A percentile compares a stretch with the other conserved stretches of the same genome.
These are phyloP conservation scores for Chascanopsetta lugubris DNA, from an alignment of 2,113 vertebrate species.

Conservation along the genomic window DNA sequence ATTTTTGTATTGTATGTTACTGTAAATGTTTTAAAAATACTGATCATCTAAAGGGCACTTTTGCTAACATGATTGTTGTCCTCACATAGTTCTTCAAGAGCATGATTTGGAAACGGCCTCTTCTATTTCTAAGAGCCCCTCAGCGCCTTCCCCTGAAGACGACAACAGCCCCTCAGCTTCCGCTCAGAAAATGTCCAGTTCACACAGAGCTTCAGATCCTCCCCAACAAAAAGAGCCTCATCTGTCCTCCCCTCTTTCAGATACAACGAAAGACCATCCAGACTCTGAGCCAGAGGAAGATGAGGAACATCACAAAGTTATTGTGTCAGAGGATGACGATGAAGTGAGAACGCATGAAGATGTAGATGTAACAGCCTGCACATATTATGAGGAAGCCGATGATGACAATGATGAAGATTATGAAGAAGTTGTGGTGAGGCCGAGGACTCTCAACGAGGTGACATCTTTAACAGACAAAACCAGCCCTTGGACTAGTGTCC, in stretches of 20 bases:
- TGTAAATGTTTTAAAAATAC: no score
- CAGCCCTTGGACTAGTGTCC: conserved; percentile 92
- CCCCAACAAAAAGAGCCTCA: conserved; percentile 27
- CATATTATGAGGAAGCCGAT: conserved; percentile 56
- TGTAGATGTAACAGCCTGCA: conserved; percentile 1
- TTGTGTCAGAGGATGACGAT: conserved; percentile 25
- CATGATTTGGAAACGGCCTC: conserved; percentile 29
- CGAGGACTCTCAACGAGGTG: conserved; percentile 88
- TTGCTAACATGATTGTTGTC: not conserved
- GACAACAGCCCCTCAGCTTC: conserved; percentile 16
- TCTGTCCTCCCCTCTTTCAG: conserved; percentile 17
- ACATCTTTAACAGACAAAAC: conserved; percentile 88
- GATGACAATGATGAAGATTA: conserved; percentile 82
- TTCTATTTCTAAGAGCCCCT: conserved; percentile 26
- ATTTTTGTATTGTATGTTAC: no score
- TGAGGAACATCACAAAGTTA: not conserved
- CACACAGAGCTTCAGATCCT: conserved; percentile 27
- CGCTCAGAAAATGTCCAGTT: conserved; percentile 13
- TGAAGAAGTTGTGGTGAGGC: conserved; percentile 90
- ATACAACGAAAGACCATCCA: conserved; percentile 13
- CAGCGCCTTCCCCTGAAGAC: conserved; percentile 15
- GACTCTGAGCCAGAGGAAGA: conserved; percentile 40
- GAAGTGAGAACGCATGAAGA: conserved; percentile 23
- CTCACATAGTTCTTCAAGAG: conserved; percentile 49
- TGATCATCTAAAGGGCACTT: not conserved